A percentile compares a stretch with the other conserved stretches of the same genome.
phyloP scores from a whole-genome alignment of 2,888 invertebrate genomes.

The Sarcophaga variegata region DNA sequence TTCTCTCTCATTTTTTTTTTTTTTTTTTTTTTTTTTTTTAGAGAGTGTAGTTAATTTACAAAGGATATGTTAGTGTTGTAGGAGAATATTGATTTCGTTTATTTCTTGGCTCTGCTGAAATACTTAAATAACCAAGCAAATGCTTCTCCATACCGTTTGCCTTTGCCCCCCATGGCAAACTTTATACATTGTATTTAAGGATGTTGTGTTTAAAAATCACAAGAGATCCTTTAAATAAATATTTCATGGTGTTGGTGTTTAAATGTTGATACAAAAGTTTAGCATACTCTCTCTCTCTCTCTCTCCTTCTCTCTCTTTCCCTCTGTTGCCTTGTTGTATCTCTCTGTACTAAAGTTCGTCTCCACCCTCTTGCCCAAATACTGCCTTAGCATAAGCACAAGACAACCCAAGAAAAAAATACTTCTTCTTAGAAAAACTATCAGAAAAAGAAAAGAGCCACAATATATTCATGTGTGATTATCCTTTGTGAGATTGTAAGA shows the following conservation, averaged over 20 bases:
- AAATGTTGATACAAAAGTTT: conserved; percentile 61
- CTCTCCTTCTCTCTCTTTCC: not conserved
- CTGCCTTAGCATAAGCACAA: too few species aligned
- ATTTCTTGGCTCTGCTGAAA: conserved; percentile 34
- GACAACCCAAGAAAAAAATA: not conserved
- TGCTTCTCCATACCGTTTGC: not conserved
- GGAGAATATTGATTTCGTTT: conserved; percentile 46
- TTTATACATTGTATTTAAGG: not conserved
- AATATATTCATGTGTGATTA: conserved; percentile 61
- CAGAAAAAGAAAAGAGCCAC: conserved; percentile 2
- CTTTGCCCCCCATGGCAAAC: not conserved
- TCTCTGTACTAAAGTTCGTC: not conserved
- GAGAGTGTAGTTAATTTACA: conserved; percentile 11
- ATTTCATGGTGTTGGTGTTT: conserved; percentile 57
- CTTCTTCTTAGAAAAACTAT: not conserved
- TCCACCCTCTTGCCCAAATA: not conserved
- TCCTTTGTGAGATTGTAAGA: conserved; percentile 56
- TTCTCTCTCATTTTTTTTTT: not conserved
- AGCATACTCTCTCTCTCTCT: conserved; percentile 29
- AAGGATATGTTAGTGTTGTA: not conserved
- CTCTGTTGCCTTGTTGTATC: not conserved
- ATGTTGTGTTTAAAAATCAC: conserved; percentile 12
- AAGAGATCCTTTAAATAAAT: conserved; percentile 45
- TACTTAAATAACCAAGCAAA: not conserved
- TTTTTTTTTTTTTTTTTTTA: not conserved